Percentiles rank a stretch among this genome's conserved stretches.
phyloP scores from a whole-genome alignment of 1,140 invertebrate species.

The Trinorchestia longiramus region DNA sequence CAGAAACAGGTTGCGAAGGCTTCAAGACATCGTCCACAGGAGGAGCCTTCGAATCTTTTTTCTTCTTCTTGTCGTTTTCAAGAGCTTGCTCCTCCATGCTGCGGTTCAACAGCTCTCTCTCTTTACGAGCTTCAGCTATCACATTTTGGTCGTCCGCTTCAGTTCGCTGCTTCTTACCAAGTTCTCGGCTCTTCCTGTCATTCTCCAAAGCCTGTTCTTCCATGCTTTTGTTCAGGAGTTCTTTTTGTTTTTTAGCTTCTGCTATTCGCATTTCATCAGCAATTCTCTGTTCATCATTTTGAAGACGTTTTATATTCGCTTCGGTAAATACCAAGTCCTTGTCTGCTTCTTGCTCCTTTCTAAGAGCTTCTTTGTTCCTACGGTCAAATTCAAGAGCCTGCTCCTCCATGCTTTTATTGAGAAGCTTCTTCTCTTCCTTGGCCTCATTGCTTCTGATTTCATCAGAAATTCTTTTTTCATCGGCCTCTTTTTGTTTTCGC shows the following conservation, averaged over 20 bases:
- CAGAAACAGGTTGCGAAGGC: not conserved
- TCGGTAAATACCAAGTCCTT: not conserved
- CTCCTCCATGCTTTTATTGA: conserved; percentile 13
- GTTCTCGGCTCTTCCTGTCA: conserved; percentile 2
- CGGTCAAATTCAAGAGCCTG: conserved; percentile 23
- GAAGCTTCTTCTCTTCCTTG: not conserved
- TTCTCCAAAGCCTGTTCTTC: conserved; percentile 32
- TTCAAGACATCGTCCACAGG: not conserved
- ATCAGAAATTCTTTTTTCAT: not conserved
- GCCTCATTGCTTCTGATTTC: not conserved
- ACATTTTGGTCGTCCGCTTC: not conserved
- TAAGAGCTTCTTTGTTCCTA: not conserved
- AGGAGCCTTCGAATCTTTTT: not conserved
- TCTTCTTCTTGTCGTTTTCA: not conserved
- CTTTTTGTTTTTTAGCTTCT: conserved; percentile 35
- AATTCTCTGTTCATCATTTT: conserved; percentile 20
- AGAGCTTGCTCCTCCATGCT: conserved; percentile 19
- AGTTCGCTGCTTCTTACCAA: not conserved
- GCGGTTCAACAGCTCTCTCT: not conserved
- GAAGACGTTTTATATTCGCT: not conserved
- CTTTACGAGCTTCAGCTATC: conserved; percentile 3
- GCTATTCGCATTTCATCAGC: not conserved
- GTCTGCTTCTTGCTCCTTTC: not conserved
- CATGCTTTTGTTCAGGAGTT: not conserved
- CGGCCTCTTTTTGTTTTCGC: not conserved